Evolutionary conservation across 2,888 invertebrate species (phyloP), one percentile per base, ranked within the genome.

Genomic region (Acanthosepion lycidas): DNA sequence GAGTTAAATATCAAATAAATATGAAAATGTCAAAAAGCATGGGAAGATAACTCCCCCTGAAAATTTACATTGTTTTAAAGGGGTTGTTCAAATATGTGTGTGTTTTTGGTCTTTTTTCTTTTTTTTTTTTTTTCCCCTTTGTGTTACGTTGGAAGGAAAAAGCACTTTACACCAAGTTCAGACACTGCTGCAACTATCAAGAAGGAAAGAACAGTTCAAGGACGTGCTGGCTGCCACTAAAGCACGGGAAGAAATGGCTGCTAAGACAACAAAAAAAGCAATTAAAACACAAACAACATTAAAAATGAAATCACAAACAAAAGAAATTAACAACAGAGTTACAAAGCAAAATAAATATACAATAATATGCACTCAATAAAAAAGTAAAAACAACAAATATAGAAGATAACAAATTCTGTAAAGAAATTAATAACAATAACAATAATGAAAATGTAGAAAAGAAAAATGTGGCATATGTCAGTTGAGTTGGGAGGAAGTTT

Each of bases 131-230:
- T n/a, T n/a, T 20, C 4, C 12, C n/a, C 9, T 28, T 28, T n/a
- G 28, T 78, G 6, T 78, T 78, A 18, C n/a, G 23, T 64, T 78
- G 78, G n/a, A 78, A 78, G 78, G n/a, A 78, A 78, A 78, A 78
- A 78, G 28, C 78, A n/a, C 78, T 78, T 53, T 78, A 78, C 78
- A 78, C 78, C 78, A 78, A 28, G 78, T 78, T 78, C n/a, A 1
- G 78, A 78, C n/a, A 78, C 78, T 78, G 78, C 78, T 78, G 78
- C 78, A 78, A 78, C 78, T 78, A 78, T 78, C 78, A 78, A 78
- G 78, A 78, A 78, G 4, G 78, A 78, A 42, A 28, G 18, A 78
- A 78, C 15, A 15, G 78, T 28, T 28, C 78, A 78, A 78, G 6
- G 28, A 78, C 12, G 28, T n/a, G 28, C 8, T 78, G 78, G n/a